Evolutionary conservation across 2,888 invertebrate species (phyloP), one percentile per base, ranked within the genome.

Genomic region (Ypsolopha sequella): DNA sequence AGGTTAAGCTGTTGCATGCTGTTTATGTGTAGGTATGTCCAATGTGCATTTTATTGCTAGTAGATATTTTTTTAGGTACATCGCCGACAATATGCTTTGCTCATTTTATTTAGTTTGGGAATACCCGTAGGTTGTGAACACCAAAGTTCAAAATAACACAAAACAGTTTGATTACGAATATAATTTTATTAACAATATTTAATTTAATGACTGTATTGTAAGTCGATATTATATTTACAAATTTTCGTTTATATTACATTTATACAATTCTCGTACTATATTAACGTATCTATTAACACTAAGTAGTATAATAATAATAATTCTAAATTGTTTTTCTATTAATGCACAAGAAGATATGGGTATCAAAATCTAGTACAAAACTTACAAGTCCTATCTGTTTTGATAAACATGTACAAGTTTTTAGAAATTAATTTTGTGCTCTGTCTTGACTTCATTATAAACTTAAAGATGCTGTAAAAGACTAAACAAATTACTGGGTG

Each of bases 111-210:
- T 24, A 24, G 24, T 24, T 24, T 24, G 24, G 24, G 24, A 24
- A 24, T 3, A 24, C 39, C 10, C 39, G 39, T 38, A 38, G n/a
- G 39, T 38, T 38, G 6, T 38, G 39, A 38, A 47, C 8, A 34
- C n/a, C 4, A 39, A n/a, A 1, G 24, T 24, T 24, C 24, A 53
- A 60, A 75, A 80, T 76, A 77, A 80, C 74, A 82, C 72, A 64
- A 65, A 41, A 55, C 51, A 51, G 54, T 52, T 69, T 82, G 84
- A 80, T 85, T 86, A 85, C 70, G 86, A 86, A 86, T 86, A 86
- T 86, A 86, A 78, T 85, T 86, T 86, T 86, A 86, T 85, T 86
- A 86, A 86, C 86, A 86, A 81, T 82, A 73, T 85, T 49, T 81
- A 84, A 76, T 84, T 86, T 84, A 85, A 80, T 86, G 86, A 86